Base-by-base conservation (phyloP, 2,888 invertebrate genomes). In the Athalia cordata region DNA sequence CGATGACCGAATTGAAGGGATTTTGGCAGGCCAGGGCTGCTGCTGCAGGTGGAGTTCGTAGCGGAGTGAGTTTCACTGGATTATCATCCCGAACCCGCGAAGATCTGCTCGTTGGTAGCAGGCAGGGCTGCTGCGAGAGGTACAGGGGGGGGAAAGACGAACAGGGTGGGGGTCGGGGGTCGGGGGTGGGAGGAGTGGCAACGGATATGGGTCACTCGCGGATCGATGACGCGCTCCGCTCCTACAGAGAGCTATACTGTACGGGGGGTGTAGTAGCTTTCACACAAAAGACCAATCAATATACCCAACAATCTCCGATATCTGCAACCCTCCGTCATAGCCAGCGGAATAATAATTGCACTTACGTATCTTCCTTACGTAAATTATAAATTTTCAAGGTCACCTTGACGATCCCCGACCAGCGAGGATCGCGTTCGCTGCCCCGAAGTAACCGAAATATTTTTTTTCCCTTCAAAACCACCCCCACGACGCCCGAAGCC, bases 1-100 rank as follows among this genome's bases (percentile, higher is more conserved):
- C 89, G 89, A 89, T 89, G 88, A 89, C 89, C 85, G 89, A 89
- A 83, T 89, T 88, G 87, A 89, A 90, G 86, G 89, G 89, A 88
- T 90, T 87, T 87, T 89, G 89, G 87, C 88, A 89, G 89, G 89
- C 89, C 89, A 89, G 89, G 88, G 86, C 87, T 87, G 83, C 84
- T 84, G 85, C 84, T 84, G 84, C 82, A 82, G 84, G 81, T 78
- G 81, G 83, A 82, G 79, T 79, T 83, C 84, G 83, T 83, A 84
- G 82, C 80, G 81, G 78, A 78, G 78, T 78, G 83, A 84, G 84
- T 85, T 86, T 87, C 87, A 87, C 85, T 86, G 84, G 84, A 84
- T 84, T 83, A 84, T 85, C 86, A 86, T 87, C 85, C 86, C 86
- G 84, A 86, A 82, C 84, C 79, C 84, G 84, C 85, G 84, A 85